Evolutionary conservation across 2,113 vertebrate species (phyloP), one percentile per base, ranked within the genome.

Genomic region (Vicugna pacos): DNA sequence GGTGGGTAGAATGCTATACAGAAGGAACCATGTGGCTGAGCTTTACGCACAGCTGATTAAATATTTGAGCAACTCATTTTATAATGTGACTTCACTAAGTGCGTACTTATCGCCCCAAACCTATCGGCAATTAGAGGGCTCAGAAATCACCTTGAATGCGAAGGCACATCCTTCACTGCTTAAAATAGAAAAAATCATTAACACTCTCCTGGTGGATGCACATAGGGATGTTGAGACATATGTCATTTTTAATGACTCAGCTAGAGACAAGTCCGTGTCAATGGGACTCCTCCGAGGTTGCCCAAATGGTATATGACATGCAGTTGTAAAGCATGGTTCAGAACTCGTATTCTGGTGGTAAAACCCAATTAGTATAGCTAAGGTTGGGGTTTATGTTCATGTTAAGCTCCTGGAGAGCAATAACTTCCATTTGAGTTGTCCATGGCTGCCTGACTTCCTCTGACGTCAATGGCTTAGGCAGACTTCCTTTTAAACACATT

Each of bases 51-150:
- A 97, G 96, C 98, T 98, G 98, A 98, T 98, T 98, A 98, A 98
- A 98, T 98, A 98, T 98, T 98, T 98, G 98, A 98, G 96, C 97
- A 98, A 97, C 90, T 97, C 93, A 98, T 98, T 98, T 97, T 96
- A 90, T 81, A 97, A 97, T 60, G 54, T 97, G 96, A 97, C 96
- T 97, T 98, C 30, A 58, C 88, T 96, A 97, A 95, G 88, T 95
- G 92, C 96, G 88, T 0, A 0, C 93, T 65, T 75, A 95, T 95
- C 77, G n/a, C 79, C 86, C 38, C 58, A 93, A 98, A 97, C 28
- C 75, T 69, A 94, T 32, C n/a, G 93, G 67, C 84, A 88, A 94
- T 97, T 96, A 97, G 35, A 75, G 38, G n/a, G 75, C 91, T 93
- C 93, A 98, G 97, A 98, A 98, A 98, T 98, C 95, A 85, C 97